These are phyloP conservation scores for Diaprepes abbreviatus DNA, from an alignment of 2,888 invertebrate genomes.

Conservation along the genomic window DNA sequence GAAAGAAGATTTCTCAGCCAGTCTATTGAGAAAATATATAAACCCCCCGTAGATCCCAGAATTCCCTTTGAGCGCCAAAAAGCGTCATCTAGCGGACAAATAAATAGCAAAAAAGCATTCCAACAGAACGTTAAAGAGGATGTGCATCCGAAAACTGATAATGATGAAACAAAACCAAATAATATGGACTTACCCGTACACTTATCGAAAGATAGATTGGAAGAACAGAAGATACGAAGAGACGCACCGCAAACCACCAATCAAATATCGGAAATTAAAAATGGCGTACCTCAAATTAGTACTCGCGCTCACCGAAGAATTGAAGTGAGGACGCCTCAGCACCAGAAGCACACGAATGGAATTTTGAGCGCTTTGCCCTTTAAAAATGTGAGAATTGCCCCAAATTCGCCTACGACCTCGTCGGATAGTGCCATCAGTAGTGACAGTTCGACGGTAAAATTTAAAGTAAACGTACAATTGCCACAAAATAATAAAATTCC, in stretches of 20 bases:
- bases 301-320: background rate
- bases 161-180: background rate
- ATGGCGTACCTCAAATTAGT: background rate
- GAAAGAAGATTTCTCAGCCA: background rate
- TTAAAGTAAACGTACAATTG: conserved; percentile 25
- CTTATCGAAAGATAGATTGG: too few relatives aligned
- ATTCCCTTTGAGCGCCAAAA: conserved; percentile 65
- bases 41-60: conserved; percentile 66
- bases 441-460: conserved; percentile 38
- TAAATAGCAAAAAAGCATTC: background rate
- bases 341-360: background rate
- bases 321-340: background rate
- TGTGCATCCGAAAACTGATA: background rate
- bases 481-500: conserved; percentile 14
- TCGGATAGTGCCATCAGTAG: conserved; percentile 46
- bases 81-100: background rate
- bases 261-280: background rate
- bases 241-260: background rate
- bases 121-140: background rate
- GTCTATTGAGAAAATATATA: conserved; percentile 57
- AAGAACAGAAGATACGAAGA: too few relatives aligned
- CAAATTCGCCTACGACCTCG: conserved; percentile 29
- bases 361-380: conserved; percentile 42
- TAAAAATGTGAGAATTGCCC: conserved; percentile 38
- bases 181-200: too few relatives aligned